Evolutionary conservation across 2,797 vertebrate species (phyloP), one percentile per base, ranked within the genome.

Genomic region (Dermochelys coriacea): DNA sequence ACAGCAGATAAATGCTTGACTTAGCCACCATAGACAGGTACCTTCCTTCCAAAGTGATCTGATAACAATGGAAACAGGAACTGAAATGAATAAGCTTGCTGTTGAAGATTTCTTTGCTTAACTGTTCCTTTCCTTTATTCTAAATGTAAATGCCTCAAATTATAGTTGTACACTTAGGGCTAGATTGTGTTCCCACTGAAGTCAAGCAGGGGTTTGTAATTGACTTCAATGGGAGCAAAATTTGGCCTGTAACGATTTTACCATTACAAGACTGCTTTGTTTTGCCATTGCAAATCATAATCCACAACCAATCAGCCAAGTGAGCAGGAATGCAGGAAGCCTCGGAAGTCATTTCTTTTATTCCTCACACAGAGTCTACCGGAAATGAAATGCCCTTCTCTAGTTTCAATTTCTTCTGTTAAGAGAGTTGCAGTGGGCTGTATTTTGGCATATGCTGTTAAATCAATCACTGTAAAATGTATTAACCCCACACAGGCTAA

Each of bases 391-490:
- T 80, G 5, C 15, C 50, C 84, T 93, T 85, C 95, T 96, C 86
- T 2, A 34, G 54, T 95, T 91, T 95, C 96, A 91, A 79, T 5
- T 75, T 93, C 94, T 95, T 94, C 94, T 71, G 45, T 59, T 25
- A 94, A 3, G 25, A 90, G 50, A 59, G 21, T 16, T 84, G 64
- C 71, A 77, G 50, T 93, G 91, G 74, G 50, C 12, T 47, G 12
- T 6, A 68, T 29, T 93, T 88, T 94, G 64, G 5, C 34, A 93
- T 71, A 21, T 80, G 94, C 97, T 98, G 97, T 80, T 96, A 98
- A 98, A 98, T 95, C 97, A 95, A 97, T 97, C 97, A 97, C 97
- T 98, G 97, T 64, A 95, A 98, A 98, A 98, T 59, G 68, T 97
- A 97, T 98, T 98, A 98, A 95, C 95, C 91, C 92, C 12, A 34